Conservation (phyloP, 2,888 invertebrate genomes). For the Choreutis nemorana region DNA sequence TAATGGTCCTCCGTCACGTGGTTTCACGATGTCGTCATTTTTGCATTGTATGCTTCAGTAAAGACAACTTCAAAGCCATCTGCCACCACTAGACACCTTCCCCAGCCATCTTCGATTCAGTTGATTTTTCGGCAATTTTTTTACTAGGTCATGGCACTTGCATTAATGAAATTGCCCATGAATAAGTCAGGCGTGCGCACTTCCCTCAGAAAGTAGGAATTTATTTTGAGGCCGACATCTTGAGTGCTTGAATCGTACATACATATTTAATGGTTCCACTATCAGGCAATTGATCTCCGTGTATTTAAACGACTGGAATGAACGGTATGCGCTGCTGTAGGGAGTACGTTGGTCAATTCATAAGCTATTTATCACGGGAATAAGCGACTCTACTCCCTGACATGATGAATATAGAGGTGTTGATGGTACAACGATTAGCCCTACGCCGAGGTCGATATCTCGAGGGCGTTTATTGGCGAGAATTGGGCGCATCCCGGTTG, state of each 20-base stretch:
- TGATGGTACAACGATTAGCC: constrained; percentile 29
- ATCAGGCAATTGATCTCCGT: constrained; percentile 31
- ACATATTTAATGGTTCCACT: constrained; percentile 24
- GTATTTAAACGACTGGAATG: constrained; percentile 27
- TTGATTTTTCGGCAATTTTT: too few relatives aligned
- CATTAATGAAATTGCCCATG: constrained; percentile 15
- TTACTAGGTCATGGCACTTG: too few relatives aligned
- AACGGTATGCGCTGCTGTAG: constrained; percentile 28
- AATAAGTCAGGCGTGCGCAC: constrained; percentile 15
- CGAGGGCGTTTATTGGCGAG: constrained; percentile 59
- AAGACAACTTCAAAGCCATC: too few relatives aligned
- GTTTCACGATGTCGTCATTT: constrained; percentile 38
- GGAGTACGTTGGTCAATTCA: constrained; percentile 42
- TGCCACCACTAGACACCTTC: too few relatives aligned
- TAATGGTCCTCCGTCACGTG: constrained; percentile 36
- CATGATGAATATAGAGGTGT: constrained; percentile 29
- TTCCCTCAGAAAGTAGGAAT: constrained; percentile 10
- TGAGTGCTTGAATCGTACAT: constrained; percentile 24
- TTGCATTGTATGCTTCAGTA: constrained; percentile 25
- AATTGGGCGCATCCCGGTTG: constrained; percentile 66
- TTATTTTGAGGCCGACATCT: constrained; percentile 21
- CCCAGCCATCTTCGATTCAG: too few relatives aligned
- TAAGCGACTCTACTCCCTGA: constrained; percentile 40
- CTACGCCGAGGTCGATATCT: constrained; percentile 38
- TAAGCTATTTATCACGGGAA: constrained; percentile 26